These are phyloP conservation scores for Pterophyllum scalare DNA, from an alignment of 2,113 vertebrate species.

Conservation along the genomic window DNA sequence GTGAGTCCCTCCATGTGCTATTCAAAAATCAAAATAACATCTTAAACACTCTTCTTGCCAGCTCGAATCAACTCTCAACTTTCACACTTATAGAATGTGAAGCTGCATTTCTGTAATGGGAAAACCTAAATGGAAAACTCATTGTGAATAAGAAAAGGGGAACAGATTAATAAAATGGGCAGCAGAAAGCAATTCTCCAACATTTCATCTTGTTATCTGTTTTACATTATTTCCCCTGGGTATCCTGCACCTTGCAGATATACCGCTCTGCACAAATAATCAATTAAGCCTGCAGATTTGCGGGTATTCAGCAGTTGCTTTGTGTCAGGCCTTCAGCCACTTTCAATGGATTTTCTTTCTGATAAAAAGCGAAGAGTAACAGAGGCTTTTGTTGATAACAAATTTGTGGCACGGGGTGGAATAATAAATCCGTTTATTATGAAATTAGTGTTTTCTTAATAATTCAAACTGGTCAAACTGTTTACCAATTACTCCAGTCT, in stretches of 20 bases:
- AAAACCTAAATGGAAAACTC: conserved; percentile 81
- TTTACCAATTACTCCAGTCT: conserved; percentile 59
- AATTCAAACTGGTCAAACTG: conserved; percentile 67
- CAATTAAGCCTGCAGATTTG: conserved; percentile 85
- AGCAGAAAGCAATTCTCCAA: conserved; percentile 85
- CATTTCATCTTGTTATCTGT: conserved; percentile 89
- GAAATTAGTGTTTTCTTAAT: conserved; percentile 67
- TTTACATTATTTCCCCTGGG: conserved; percentile 88
- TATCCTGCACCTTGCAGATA: conserved; percentile 83
- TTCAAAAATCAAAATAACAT: conserved; percentile 61
- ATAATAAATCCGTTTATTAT: conserved; percentile 71
- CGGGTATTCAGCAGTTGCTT: conserved; percentile 76
- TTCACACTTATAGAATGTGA: conserved; percentile 46
- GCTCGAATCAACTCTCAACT: conserved; percentile 60
- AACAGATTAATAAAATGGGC: conserved; percentile 84
- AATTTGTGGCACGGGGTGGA: conserved; percentile 44
- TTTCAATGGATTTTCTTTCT: conserved; percentile 74
- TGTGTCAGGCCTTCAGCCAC: conserved; percentile 73
- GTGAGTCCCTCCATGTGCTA: conserved; percentile 2
- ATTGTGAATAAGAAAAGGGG: conserved; percentile 78
- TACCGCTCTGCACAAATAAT: conserved; percentile 83
- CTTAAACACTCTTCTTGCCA: conserved; percentile 46
- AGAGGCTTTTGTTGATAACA: conserved; percentile 72
- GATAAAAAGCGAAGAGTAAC: conserved; percentile 69
- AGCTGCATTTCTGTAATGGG: conserved; percentile 65